These are phyloP conservation scores for Campoletis sonorensis DNA, from an alignment of 1,140 invertebrate genomes.

Conservation along the genomic window DNA sequence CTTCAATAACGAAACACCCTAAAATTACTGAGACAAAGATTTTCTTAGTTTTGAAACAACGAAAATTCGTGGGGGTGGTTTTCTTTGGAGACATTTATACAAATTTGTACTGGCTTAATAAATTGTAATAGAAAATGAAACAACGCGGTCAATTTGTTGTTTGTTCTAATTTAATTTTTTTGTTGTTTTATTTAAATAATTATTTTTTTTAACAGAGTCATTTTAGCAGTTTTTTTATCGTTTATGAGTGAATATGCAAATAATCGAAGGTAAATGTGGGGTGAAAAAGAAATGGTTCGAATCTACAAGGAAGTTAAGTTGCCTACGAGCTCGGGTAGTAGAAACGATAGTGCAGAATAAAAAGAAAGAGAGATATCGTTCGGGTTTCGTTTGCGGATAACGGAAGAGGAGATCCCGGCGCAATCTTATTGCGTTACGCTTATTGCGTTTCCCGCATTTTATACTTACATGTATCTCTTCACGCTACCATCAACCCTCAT, in stretches of 20 bases:
- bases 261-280: background rate
- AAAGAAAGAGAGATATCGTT: background rate
- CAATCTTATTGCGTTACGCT: conserved; percentile 70
- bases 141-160: background rate
- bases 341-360: background rate
- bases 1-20: no score
- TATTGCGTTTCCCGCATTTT: conserved; percentile 70
- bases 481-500: conserved; percentile 52
- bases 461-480: conserved; percentile 60
- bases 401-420: conserved; percentile 62
- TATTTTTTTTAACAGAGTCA: no score
- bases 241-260: background rate
- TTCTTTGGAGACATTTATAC: no score
- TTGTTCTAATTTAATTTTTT: background rate
- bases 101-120: no score
- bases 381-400: conserved; percentile 54
- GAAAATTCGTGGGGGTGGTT: no score
- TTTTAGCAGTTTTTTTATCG: no score
- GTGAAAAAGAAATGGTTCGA: conserved; percentile 18
- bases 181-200: background rate
- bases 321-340: background rate
- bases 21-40: no score
- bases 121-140: no score
- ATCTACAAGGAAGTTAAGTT: conserved; percentile 13
- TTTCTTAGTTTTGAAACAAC: no score